Percentiles rank a stretch among this genome's conserved stretches.
These are phyloP conservation scores for Aleiodes leptofemur DNA, from an alignment of 2,888 invertebrate species.

Conservation along the genomic window DNA sequence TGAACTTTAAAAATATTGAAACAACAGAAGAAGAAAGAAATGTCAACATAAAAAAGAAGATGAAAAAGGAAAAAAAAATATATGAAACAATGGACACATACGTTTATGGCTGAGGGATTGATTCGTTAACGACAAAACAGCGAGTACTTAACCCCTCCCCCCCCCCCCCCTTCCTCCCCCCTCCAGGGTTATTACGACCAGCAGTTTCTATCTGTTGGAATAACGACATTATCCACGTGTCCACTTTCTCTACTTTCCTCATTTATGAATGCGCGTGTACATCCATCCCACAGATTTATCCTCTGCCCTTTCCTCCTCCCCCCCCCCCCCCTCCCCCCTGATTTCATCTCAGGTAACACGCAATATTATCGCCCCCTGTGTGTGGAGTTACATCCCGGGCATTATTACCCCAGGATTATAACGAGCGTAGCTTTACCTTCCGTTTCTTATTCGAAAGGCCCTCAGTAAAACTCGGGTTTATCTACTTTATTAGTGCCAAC, in stretches of 20 bases:
- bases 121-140: constrained; percentile 22
- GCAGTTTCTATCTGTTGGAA: not conserved
- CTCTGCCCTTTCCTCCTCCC: not conserved
- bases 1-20: constrained; percentile 17
- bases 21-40: constrained; percentile 4
- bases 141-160: constrained; percentile 19
- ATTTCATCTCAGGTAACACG: constrained; percentile 32
- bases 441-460: constrained; percentile 1
- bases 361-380: constrained; percentile 22
- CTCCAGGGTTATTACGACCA: not conserved
- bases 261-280: constrained; percentile 13
- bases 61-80: not conserved
- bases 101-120: not conserved
- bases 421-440: constrained; percentile 19
- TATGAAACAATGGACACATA: constrained; percentile 10
- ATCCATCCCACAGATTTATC: not conserved
- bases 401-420: constrained; percentile 22
- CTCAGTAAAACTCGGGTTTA: constrained; percentile 9
- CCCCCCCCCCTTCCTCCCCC: no score
- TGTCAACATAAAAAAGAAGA: not conserved
- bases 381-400: not conserved
- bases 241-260: constrained; percentile 5
- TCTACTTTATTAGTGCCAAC: constrained; percentile 34
- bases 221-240: constrained; percentile 13
- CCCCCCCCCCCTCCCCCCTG: not conserved